Evolutionary conservation across 2,888 invertebrate species (phyloP).

Genomic region (Eupithecia subfuscata): DNA sequence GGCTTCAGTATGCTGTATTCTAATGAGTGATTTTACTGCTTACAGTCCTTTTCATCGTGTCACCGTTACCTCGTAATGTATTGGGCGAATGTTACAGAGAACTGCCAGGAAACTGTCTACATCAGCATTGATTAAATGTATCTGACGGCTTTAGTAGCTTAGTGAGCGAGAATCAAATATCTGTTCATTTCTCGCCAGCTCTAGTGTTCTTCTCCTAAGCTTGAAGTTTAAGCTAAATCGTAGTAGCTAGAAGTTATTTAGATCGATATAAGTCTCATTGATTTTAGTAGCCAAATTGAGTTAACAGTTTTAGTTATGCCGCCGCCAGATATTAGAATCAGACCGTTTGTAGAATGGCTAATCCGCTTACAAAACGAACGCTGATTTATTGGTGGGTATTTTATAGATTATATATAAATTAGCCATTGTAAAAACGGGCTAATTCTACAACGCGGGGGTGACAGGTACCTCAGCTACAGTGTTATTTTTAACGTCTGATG

Average conservation of each 20-base stretch:
- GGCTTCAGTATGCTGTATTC: background rate
- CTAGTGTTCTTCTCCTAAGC: background rate
- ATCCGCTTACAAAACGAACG: no score
- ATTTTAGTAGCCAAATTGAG: no score
- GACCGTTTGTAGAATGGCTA: no score
- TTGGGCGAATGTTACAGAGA: background rate
- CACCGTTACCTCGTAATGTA: conserved; percentile 1
- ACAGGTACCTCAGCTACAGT: no score
- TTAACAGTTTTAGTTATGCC: no score
- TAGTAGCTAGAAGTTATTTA: background rate
- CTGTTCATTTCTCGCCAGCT: background rate
- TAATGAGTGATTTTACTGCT: background rate
- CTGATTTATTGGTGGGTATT: no score
- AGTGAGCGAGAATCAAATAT: background rate
- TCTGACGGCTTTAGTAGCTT: background rate
- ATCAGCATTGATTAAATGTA: conserved; percentile 13
- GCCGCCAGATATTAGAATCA: no score
- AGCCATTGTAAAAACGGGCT: no score
- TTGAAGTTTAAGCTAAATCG: background rate
- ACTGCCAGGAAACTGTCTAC: conserved; percentile 7
- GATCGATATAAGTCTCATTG: no score
- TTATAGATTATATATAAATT: no score
- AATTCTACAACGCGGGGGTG: no score
- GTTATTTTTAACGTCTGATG: no score
- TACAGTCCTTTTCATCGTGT: background rate